Evolutionary conservation across 35 echinoderm and acorn worm genomes (phyloP), one percentile per base, ranked within the genome.

Genomic region (Anneissia japonica): DNA sequence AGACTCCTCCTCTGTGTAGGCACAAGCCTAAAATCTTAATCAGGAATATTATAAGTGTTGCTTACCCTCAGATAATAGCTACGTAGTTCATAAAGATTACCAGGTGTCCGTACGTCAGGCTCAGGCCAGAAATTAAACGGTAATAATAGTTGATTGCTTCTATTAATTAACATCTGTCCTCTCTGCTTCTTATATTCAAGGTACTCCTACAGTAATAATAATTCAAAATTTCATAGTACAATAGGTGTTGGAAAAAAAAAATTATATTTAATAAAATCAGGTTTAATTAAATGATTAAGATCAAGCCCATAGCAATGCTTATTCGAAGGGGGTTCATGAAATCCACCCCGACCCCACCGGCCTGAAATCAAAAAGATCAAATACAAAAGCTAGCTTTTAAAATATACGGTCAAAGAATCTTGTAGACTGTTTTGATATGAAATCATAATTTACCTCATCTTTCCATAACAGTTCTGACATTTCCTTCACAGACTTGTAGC

Each of bases 31-130:
- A n/a, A n/a, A n/a, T n/a, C n/a, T 64, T 23, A 64, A 64, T 64
- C 51, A 64, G 14, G 4, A 14, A 14, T 43, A 43, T n/a, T n/a
- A n/a, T n/a, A n/a, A n/a, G n/a, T 19, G 23, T 72, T 38, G 75
- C 95, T 84, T 82, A 97, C 95, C 89, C 89, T 99, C 6, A 99
- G 92, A 74, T 99, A 92, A 43, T 99, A 99, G 39, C 92, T 94
- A 40, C 96, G 88, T 21, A 99, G 82, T 84, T 99, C 96, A 84
- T 99, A 99, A 13, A 94, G 86, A 35, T 94, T 94, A 16, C 83
- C 83, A 51, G 85, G 72, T 26, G 91, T 84, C 23, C 87, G 77
- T 26, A 79, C 38, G 38, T 82, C 92, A 17, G 96, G 96, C 40
- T 89, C 74, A 17, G 89, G 89, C 96, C 96, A 99, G 80, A 99